phyloP scores from a whole-genome alignment of 2,888 invertebrate genomes.

The Deroplatys truncata region DNA sequence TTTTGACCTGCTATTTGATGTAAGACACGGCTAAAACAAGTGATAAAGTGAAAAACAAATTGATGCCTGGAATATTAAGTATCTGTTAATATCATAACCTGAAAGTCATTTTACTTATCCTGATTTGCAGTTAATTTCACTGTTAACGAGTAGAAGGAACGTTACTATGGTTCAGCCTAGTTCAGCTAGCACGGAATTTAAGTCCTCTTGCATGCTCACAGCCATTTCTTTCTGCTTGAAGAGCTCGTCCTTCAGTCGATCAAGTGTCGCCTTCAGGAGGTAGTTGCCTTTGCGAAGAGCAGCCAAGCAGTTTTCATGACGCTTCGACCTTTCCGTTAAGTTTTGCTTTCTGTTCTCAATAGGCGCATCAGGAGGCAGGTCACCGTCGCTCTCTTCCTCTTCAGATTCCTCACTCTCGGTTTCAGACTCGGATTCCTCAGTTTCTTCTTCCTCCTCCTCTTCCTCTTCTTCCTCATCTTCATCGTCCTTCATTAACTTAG shows the following conservation, averaged over 20 bases:
- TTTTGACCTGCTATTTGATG: background rate
- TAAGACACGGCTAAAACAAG: background rate
- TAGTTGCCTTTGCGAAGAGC: slow-evolving; percentile 86
- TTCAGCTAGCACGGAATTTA: slow-evolving; percentile 82
- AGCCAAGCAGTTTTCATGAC: slow-evolving; percentile 72
- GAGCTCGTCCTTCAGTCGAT: slow-evolving; percentile 80
- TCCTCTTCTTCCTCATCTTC: slow-evolving; percentile 50
- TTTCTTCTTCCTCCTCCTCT: slow-evolving; percentile 54
- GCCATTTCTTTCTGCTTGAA: slow-evolving; percentile 79
- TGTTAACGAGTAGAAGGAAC: too few species aligned
- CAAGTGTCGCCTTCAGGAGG: slow-evolving; percentile 81
- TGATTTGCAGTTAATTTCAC: too few species aligned
- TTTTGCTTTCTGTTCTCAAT: slow-evolving; percentile 54
- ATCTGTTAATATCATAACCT: background rate
- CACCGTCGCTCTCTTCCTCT: slow-evolving; percentile 61
- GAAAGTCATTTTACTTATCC: too few species aligned
- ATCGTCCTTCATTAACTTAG: slow-evolving; percentile 76
- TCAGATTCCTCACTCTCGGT: slow-evolving; percentile 61
- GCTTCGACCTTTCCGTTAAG: slow-evolving; percentile 52
- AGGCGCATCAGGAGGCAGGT: slow-evolving; percentile 61
- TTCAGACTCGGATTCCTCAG: slow-evolving; percentile 46
- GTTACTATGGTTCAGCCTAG: slow-evolving; percentile 56
- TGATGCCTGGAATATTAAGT: background rate
- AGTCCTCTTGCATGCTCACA: slow-evolving; percentile 70
- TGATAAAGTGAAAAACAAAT: background rate